Evolutionary conservation across 2,113 vertebrate genomes (phyloP), one percentile per base, ranked within the genome.

Genomic region (Lamprotornis superbus): DNA sequence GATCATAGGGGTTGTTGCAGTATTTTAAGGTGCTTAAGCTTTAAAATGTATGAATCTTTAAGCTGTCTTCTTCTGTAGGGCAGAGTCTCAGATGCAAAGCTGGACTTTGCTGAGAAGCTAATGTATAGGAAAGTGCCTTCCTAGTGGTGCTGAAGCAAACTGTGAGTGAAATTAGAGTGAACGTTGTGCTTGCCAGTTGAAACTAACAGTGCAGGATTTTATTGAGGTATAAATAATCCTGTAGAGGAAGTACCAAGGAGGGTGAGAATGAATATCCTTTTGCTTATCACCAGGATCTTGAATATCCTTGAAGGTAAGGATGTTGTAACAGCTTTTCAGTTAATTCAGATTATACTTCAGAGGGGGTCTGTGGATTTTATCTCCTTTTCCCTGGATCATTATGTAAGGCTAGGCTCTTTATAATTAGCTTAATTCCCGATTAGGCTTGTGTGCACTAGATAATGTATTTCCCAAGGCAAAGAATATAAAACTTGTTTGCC

Each of bases 331-430:
- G 74, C 65, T 91, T 93, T 90, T 56, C 65, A 25, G 33, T 89
- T 86, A 73, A 74, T 75, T 94, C 83, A 65, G 88, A 74, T 94
- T 89, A 60, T 93, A 27, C 91, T 95, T 92, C 59, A 64, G 65
- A 65, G 80, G 24, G n/a, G 22, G 25, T 79, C 55, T 93, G 65
- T 91, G 67, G 40, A 28, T 91, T 95, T 94, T 87, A 90, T 79
- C 88, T 93, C 85, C 37, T 87, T 93, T 89, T 83, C 90, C 57
- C 85, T 83, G 75, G 85, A 85, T 97, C 67, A 71, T 90, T 95
- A 21, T 83, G 10, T 73, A 90, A 73, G 70, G 27, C 53, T 87
- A 40, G 74, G 94, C n/a, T 94, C 61, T 91, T 91, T 87, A 84
- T 96, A 93, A 97, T 96, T 89, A 90, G 90, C 42, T 93, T 90